Conservation (phyloP, 2,888 invertebrate genomes). For the Lasioglossum malachurum region DNA sequence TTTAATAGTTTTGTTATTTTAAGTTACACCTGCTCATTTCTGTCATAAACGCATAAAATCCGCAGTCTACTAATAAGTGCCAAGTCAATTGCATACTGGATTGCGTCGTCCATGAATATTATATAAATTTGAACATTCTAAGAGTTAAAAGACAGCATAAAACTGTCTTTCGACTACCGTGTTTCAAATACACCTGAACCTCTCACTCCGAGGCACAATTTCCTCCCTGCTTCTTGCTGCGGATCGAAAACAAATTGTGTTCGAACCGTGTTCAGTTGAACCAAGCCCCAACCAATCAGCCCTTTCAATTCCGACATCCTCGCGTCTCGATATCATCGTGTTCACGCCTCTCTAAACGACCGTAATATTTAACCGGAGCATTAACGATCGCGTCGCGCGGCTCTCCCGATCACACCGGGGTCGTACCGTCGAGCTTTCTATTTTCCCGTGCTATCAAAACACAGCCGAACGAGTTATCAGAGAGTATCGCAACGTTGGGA, state of each 20-base stretch:
- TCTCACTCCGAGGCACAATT: too few relatives aligned
- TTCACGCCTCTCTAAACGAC: constrained; percentile 3
- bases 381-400: constrained; percentile 24
- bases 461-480: constrained; percentile 11
- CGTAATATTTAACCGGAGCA: constrained; percentile 4
- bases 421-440: neutral
- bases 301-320: neutral
- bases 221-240: neutral
- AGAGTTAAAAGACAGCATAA: too few relatives aligned
- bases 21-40: too few relatives aligned
- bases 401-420: neutral
- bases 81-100: too few relatives aligned
- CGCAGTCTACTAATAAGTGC: too few relatives aligned
- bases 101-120: too few relatives aligned
- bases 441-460: constrained; percentile 3
- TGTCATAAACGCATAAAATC: too few relatives aligned
- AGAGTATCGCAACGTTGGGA: neutral
- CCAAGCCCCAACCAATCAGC: neutral
- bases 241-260: neutral
- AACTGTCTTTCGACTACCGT: too few relatives aligned
- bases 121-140: neutral
- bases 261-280: neutral
- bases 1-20: too few relatives aligned
- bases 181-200: neutral
- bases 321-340: neutral